These are phyloP conservation scores for Spilarctia lutea DNA, from an alignment of 2,888 invertebrate genomes.

Conservation along the genomic window DNA sequence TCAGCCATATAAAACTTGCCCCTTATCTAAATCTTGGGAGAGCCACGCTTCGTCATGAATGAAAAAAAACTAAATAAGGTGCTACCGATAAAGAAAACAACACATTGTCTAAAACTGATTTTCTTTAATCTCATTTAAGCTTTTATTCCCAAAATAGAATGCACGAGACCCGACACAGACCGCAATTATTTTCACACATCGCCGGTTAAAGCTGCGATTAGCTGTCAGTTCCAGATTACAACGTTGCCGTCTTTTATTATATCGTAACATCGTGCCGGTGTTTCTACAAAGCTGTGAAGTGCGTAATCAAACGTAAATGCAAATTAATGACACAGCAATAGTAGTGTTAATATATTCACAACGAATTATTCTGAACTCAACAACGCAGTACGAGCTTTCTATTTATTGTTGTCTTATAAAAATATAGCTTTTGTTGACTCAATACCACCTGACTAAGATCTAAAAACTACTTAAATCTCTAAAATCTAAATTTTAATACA, in stretches of 20 bases:
- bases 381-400: not conserved
- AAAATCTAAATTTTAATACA: too few species aligned
- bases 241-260: slow-evolving; percentile 1
- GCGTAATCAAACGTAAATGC: not conserved
- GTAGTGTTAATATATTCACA: not conserved
- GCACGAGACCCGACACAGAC: not conserved
- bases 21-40: not conserved
- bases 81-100: not conserved
- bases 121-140: not conserved
- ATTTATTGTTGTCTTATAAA: not conserved
- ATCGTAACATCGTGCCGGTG: not conserved
- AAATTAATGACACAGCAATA: not conserved
- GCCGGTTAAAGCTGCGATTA: slow-evolving; percentile 12
- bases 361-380: not conserved
- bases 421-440: not conserved
- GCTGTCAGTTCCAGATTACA: slow-evolving; percentile 4
- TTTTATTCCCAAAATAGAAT: not conserved
- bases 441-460: too few species aligned
- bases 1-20: not conserved
- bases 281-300: not conserved
- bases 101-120: not conserved
- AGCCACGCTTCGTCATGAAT: too few species aligned
- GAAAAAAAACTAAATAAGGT: not conserved
- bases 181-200: slow-evolving; percentile 12
- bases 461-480: too few species aligned